Percentiles rank a stretch among this genome's conserved stretches.
phyloP scores from a whole-genome alignment of 2,888 invertebrate genomes.

The Mimachlamys varia region DNA sequence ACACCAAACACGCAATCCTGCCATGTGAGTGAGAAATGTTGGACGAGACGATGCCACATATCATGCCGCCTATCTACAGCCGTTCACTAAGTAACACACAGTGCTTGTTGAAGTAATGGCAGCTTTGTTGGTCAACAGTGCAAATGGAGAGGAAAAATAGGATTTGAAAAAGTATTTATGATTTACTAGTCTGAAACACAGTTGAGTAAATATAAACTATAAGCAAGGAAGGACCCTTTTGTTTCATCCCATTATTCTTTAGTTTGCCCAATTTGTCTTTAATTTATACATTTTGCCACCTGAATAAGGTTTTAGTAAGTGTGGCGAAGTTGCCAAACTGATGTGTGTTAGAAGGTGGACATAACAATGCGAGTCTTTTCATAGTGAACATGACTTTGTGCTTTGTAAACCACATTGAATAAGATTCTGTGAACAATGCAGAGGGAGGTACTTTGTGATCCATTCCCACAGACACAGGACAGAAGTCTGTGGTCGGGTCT shows the following conservation, averaged over 20 bases:
- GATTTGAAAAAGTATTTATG: conserved; percentile 23
- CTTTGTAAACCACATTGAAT: neutral
- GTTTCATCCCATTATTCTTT: conserved; percentile 37
- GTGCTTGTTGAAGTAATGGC: conserved; percentile 37
- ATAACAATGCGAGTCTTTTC: neutral
- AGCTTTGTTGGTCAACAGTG: conserved; percentile 34
- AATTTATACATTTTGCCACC: conserved; percentile 60
- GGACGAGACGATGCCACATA: neutral
- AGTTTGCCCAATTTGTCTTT: conserved; percentile 38
- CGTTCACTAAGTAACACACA: neutral
- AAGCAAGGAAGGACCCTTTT: neutral
- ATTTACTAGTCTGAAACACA: conserved; percentile 32
- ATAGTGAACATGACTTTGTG: neutral
- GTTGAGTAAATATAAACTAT: neutral
- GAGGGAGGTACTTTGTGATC: neutral
- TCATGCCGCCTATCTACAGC: neutral
- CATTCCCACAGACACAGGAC: neutral
- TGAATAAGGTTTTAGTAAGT: conserved; percentile 76
- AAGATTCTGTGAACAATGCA: neutral
- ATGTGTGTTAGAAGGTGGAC: conserved; percentile 2
- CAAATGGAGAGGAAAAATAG: conserved; percentile 13
- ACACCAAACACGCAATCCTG: conserved; percentile 26
- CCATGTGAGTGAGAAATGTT: neutral
- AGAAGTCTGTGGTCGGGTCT: conserved; percentile 27
- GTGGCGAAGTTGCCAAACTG: conserved; percentile 54